These are phyloP conservation scores for Rhinichthys klamathensis DNA, from an alignment of 2,113 vertebrate genomes.

Conservation along the genomic window DNA sequence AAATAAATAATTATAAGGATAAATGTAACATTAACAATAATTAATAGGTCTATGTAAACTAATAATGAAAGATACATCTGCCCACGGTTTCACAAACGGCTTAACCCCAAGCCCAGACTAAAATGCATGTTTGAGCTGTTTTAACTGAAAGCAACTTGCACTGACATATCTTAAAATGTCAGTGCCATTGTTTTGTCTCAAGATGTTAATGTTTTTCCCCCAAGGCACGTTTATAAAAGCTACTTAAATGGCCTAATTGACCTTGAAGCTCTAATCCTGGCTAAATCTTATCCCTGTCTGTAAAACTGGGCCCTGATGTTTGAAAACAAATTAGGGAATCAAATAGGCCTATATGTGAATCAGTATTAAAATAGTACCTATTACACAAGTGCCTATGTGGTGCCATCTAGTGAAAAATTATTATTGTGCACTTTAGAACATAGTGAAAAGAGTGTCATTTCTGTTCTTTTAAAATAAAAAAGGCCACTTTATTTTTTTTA, in stretches of 20 bases:
- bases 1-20: neutral
- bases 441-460: neutral
- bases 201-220: no score
- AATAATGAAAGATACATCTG: neutral
- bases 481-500: no score
- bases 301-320: neutral
- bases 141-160: no score
- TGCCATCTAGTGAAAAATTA: conserved; percentile 36
- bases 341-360: neutral
- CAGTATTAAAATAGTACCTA: neutral
- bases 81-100: no score
- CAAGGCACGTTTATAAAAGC: no score
- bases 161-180: no score
- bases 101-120: no score
- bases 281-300: no score
- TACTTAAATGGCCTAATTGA: no score
- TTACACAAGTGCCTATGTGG: neutral
- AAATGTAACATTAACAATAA: neutral
- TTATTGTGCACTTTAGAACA: neutral
- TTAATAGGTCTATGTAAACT: neutral
- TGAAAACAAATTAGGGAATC: neutral
- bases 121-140: no score
- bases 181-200: no score
- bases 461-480: neutral
- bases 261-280: no score